Percentiles rank a stretch among this genome's conserved stretches.
phyloP scores from a whole-genome alignment of 2,888 invertebrate species.

The Platypus cylindrus region DNA sequence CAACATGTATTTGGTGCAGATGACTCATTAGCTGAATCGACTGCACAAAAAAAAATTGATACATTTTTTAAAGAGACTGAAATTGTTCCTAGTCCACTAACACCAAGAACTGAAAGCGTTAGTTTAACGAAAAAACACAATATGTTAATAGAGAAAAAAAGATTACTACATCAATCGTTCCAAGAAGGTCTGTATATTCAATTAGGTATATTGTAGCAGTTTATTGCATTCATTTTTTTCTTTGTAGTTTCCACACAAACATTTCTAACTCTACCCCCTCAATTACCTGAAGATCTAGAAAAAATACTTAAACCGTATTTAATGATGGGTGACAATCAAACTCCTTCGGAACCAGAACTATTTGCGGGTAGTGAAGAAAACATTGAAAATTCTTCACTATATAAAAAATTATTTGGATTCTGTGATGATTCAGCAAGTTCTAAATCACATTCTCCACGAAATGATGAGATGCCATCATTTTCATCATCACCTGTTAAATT shows the following conservation, averaged over 20 bases:
- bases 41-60: slow-evolving; percentile 55
- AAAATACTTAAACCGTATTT: slow-evolving; percentile 49
- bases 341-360: too few species aligned
- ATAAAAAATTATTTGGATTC: slow-evolving; percentile 29
- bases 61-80: slow-evolving; percentile 34
- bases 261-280: slow-evolving; percentile 47
- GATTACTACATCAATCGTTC: slow-evolving; percentile 1
- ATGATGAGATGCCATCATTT: slow-evolving; percentile 13
- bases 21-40: slow-evolving; percentile 49
- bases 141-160: slow-evolving; percentile 2
- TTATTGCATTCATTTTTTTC: slow-evolving; percentile 3
- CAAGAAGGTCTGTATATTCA: too few species aligned
- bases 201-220: too few species aligned
- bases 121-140: slow-evolving; percentile 15
- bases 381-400: slow-evolving; percentile 23
- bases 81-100: slow-evolving; percentile 34
- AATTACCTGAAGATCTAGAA: slow-evolving; percentile 49
- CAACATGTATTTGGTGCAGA: slow-evolving; percentile 46
- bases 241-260: slow-evolving; percentile 53
- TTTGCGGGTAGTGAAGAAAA: slow-evolving; percentile 7
- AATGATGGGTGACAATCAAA: slow-evolving; percentile 39
- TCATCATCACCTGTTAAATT: slow-evolving; percentile 24
- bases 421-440: slow-evolving; percentile 14
- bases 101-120: slow-evolving; percentile 8
- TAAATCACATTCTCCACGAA: slow-evolving; percentile 3